Conservation (phyloP, 2,888 invertebrate species). For the Pyrocoelia pectoralis region DNA sequence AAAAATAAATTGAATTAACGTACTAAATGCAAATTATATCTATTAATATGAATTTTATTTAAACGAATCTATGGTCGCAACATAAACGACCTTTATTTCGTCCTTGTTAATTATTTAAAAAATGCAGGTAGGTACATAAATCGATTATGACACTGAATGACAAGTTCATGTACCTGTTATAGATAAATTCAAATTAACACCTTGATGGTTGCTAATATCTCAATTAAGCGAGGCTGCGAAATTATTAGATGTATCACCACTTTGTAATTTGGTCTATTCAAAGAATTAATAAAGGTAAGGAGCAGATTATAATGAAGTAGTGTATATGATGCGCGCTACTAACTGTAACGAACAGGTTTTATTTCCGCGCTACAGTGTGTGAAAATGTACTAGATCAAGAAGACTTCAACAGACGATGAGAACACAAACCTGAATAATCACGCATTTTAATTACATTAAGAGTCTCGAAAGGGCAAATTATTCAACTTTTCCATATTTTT, state of each 20-base stretch:
- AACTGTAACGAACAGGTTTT: constrained; percentile 39
- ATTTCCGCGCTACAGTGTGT: constrained; percentile 39
- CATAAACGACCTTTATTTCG: no score
- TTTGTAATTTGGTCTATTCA: constrained; percentile 19
- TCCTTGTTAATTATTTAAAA: no score
- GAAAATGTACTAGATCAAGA: constrained; percentile 33
- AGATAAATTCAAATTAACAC: not conserved
- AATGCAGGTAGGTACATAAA: no score
- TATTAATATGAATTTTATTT: no score
- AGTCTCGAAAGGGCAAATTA: no score
- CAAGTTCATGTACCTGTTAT: not conserved
- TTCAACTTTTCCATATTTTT: no score
- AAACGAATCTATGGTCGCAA: no score
- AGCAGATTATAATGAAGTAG: constrained; percentile 22
- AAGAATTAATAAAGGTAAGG: constrained; percentile 29
- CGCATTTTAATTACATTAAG: not conserved
- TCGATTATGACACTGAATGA: no score
- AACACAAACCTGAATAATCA: constrained; percentile 33
- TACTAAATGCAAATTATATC: no score
- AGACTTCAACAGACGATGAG: constrained; percentile 31
- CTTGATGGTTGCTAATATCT: not conserved
- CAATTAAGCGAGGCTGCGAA: not conserved
- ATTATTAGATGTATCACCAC: constrained; percentile 4
- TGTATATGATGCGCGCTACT: constrained; percentile 36
- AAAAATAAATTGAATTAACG: no score